These are phyloP conservation scores for Noctua janthina DNA, from an alignment of 2,888 invertebrate species.

Conservation along the genomic window DNA sequence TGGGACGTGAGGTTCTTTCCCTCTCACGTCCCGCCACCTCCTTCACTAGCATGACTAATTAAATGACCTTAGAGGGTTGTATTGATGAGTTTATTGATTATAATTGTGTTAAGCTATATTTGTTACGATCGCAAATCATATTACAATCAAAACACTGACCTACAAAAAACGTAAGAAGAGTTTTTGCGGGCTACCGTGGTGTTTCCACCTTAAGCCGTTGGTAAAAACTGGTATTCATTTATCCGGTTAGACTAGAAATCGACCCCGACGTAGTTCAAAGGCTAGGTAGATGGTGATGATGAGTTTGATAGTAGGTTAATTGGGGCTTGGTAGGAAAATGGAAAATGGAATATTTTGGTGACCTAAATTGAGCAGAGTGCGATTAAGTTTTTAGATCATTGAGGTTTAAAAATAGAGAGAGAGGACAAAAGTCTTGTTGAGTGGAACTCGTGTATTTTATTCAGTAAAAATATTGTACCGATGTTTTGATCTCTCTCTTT, in stretches of 20 bases:
- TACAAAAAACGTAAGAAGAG: too few relatives aligned
- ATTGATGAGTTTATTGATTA: too few relatives aligned
- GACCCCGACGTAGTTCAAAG: background rate
- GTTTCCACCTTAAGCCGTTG: background rate
- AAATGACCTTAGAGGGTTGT: too few relatives aligned
- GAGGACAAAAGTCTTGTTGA: background rate
- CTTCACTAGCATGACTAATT: too few relatives aligned
- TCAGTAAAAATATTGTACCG: too few relatives aligned
- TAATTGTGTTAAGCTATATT: too few relatives aligned
- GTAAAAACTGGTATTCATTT: background rate
- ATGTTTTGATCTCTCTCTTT: too few relatives aligned
- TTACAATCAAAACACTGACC: too few relatives aligned
- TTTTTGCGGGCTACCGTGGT: too few relatives aligned
- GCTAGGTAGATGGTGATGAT: background rate
- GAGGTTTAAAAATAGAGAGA: background rate
- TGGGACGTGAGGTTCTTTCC: too few relatives aligned
- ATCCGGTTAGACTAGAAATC: background rate
- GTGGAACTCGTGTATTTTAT: background rate
- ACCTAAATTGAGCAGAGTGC: background rate
- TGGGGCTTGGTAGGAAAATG: background rate
- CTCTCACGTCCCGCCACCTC: too few relatives aligned
- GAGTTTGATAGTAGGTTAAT: constrained; percentile 19
- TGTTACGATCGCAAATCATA: too few relatives aligned
- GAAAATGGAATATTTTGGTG: constrained; percentile 2
- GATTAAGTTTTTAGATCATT: background rate